Evolutionary conservation across 2,113 vertebrate species (phyloP).

Genomic region (Alces alces): DNA sequence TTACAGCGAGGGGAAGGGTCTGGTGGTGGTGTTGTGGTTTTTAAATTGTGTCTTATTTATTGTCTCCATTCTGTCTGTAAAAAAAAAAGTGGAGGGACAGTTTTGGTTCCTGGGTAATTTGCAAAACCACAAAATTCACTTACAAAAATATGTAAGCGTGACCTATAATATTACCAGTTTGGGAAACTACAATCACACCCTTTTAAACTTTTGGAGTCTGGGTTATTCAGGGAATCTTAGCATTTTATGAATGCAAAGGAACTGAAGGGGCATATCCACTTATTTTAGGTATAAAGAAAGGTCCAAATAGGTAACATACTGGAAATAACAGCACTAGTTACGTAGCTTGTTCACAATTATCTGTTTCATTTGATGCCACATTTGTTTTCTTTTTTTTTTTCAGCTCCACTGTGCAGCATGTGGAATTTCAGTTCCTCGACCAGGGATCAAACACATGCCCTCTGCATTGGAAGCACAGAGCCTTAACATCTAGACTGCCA

Average conservation of each 20-base stretch:
- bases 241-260: background rate
- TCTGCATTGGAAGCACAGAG: background rate
- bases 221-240: conserved; percentile 14
- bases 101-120: conserved; percentile 42
- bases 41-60: conserved; percentile 12
- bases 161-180: conserved; percentile 29
- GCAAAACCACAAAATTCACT: conserved; percentile 58
- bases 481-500: background rate
- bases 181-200: conserved; percentile 47
- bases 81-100: background rate
- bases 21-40: background rate
- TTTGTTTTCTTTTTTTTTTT: background rate
- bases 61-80: conserved; percentile 4
- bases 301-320: background rate
- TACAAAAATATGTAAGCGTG: conserved; percentile 47
- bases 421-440: background rate
- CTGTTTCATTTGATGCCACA: background rate
- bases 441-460: background rate
- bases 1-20: background rate
- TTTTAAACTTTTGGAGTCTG: conserved; percentile 1
- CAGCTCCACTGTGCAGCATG: background rate
- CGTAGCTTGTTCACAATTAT: background rate
- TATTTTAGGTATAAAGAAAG: background rate
- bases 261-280: background rate
- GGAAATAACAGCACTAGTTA: background rate